Percentiles rank a stretch among this genome's conserved stretches.
These are phyloP conservation scores for Psammodynastes pulverulentus DNA, from an alignment of 2,113 vertebrate species.

Conservation along the genomic window DNA sequence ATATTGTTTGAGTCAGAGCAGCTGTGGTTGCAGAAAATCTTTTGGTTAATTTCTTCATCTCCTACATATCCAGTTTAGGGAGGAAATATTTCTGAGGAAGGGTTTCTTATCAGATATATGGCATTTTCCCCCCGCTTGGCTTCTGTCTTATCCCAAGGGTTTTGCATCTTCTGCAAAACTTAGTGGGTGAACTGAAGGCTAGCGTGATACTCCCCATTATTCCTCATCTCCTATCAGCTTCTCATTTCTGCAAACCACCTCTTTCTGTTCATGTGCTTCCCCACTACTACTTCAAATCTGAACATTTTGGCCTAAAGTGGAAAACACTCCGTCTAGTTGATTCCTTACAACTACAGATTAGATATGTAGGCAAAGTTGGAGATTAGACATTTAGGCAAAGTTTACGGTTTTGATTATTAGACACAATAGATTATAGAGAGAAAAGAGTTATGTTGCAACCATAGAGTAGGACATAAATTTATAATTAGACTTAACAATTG, in stretches of 20 bases:
- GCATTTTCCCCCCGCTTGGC: background rate
- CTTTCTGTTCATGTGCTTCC: background rate
- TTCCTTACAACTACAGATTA: background rate
- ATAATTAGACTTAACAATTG: background rate
- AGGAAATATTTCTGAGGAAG: conserved; percentile 16
- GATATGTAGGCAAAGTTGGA: background rate
- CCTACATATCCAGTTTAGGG: background rate
- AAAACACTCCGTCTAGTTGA: background rate
- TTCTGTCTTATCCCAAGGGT: background rate
- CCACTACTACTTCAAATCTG: background rate
- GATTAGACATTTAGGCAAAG: background rate
- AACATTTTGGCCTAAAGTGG: background rate
- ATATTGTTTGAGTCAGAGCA: background rate
- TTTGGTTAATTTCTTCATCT: background rate
- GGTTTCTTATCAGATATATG: conserved; percentile 24
- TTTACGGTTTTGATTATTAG: background rate
- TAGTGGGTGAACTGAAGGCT: background rate
- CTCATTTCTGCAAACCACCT: background rate
- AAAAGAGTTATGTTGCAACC: background rate
- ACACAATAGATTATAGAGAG: background rate
- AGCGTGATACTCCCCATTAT: background rate
- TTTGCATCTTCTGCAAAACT: background rate
- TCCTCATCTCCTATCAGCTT: background rate
- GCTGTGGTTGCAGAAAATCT: conserved; percentile 17
- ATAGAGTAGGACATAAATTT: background rate